Percentiles rank a stretch among this genome's conserved stretches.
These are phyloP conservation scores for Criorhina ranunculi DNA, from an alignment of 2,888 invertebrate species.

Conservation along the genomic window DNA sequence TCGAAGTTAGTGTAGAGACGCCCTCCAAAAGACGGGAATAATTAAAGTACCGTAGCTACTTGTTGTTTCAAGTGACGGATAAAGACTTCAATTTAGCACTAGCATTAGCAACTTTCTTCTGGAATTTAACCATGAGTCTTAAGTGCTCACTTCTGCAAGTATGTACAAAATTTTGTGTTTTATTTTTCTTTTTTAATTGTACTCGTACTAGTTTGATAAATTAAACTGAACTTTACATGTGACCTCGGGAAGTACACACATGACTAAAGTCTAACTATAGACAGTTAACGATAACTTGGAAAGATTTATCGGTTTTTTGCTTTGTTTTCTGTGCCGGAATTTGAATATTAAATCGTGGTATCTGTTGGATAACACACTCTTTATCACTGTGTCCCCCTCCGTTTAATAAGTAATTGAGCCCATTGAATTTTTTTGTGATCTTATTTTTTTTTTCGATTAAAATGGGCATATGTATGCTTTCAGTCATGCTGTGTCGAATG, in stretches of 20 bases:
- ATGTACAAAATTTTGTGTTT: conserved; percentile 34
- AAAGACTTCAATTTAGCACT: neutral
- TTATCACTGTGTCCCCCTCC: neutral
- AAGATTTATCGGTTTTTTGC: conserved; percentile 1
- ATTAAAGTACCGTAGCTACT: neutral
- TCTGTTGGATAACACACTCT: conserved; percentile 16
- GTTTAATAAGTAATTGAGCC: conserved; percentile 37
- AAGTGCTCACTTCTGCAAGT: conserved; percentile 67
- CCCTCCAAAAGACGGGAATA: neutral
- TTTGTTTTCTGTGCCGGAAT: conserved; percentile 6
- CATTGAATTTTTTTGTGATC: conserved; percentile 27
- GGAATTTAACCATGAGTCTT: conserved; percentile 47
- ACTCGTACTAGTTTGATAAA: conserved; percentile 5
- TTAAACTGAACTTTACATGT: conserved; percentile 6
- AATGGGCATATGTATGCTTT: conserved; percentile 31
- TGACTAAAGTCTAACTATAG: neutral
- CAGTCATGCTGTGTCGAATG: conserved; percentile 36
- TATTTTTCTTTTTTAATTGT: conserved; percentile 8
- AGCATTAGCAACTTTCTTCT: conserved; percentile 5
- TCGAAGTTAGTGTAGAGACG: conserved; percentile 13
- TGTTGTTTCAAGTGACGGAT: neutral
- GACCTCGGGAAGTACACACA: conserved; percentile 6
- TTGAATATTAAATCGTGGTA: neutral
- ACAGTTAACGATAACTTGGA: neutral
- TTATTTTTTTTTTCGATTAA: neutral